A percentile compares a stretch with the other conserved stretches of the same genome.
phyloP scores from a whole-genome alignment of 2,113 vertebrate species.

The Numenius arquata region DNA sequence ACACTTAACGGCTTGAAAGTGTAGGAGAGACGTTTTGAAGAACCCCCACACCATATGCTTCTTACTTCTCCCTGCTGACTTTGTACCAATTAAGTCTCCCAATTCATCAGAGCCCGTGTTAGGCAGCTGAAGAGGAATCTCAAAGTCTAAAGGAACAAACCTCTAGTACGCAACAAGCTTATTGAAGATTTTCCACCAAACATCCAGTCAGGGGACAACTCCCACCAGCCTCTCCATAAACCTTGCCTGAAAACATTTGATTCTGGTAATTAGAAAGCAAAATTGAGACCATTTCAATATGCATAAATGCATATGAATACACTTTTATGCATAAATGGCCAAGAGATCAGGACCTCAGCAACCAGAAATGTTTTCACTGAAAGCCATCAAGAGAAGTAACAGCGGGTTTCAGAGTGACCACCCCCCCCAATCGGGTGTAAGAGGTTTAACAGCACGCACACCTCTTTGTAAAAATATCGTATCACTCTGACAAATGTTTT shows the following conservation, averaged over 20 bases:
- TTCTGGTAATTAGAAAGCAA: background rate
- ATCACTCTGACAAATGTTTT: background rate
- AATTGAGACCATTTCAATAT: background rate
- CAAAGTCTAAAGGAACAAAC: background rate
- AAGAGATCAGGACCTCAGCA: background rate
- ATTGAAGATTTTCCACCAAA: background rate
- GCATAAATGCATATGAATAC: too few relatives aligned
- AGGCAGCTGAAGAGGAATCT: background rate
- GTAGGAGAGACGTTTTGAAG: background rate
- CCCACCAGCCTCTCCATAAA: background rate
- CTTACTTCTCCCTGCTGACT: background rate
- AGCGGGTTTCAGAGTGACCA: background rate
- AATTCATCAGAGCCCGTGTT: background rate
- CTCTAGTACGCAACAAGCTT: background rate
- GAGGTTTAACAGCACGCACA: background rate
- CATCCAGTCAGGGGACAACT: background rate
- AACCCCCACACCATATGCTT: background rate
- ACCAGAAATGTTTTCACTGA: background rate
- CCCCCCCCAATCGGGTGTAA: rapidly evolving
- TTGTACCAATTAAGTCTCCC: background rate
- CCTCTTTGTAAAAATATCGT: rapidly evolving
- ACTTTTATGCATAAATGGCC: background rate
- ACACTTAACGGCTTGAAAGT: background rate
- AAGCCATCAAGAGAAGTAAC: background rate
- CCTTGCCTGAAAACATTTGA: background rate